Percentiles rank a stretch among this genome's conserved stretches.
These are phyloP conservation scores for Stomatorhinus ivindoensis DNA, from an alignment of 2,113 vertebrate species.

Conservation along the genomic window DNA sequence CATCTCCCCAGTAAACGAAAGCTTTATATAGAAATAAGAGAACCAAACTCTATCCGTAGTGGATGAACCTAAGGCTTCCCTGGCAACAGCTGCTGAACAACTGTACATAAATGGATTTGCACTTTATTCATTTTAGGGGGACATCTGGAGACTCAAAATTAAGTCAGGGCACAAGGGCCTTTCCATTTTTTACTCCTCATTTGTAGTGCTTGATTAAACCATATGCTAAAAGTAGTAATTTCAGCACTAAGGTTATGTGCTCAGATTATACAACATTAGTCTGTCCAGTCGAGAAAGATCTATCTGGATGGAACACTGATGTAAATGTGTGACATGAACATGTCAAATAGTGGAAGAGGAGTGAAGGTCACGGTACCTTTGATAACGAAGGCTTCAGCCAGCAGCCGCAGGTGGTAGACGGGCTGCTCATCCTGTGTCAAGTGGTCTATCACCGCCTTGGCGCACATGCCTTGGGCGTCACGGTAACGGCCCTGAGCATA, in stretches of 20 bases:
- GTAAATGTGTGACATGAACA: background rate
- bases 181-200: background rate
- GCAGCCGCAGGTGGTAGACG: slow-evolving; percentile 79
- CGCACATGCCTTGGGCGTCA: slow-evolving; percentile 93
- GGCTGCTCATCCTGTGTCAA: slow-evolving; percentile 73
- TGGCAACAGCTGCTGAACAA: background rate
- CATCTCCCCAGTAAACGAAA: slow-evolving; percentile 23
- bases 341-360: background rate
- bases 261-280: background rate
- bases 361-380: slow-evolving; percentile 69
- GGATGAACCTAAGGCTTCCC: background rate
- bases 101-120: background rate
- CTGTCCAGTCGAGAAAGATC: background rate
- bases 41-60: background rate
- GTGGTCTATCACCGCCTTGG: slow-evolving; percentile 78
- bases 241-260: background rate
- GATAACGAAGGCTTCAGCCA: slow-evolving; percentile 87
- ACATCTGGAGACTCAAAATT: background rate
- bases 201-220: background rate
- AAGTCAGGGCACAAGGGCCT: background rate
- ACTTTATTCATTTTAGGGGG: background rate
- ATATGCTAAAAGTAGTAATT: background rate
- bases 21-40: slow-evolving; percentile 19
- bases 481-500: slow-evolving; percentile 84
- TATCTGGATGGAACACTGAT: background rate